A percentile compares a stretch with the other conserved stretches of the same genome.
phyloP scores from a whole-genome alignment of 2,888 invertebrate genomes.

The Pyrrhia umbra region DNA sequence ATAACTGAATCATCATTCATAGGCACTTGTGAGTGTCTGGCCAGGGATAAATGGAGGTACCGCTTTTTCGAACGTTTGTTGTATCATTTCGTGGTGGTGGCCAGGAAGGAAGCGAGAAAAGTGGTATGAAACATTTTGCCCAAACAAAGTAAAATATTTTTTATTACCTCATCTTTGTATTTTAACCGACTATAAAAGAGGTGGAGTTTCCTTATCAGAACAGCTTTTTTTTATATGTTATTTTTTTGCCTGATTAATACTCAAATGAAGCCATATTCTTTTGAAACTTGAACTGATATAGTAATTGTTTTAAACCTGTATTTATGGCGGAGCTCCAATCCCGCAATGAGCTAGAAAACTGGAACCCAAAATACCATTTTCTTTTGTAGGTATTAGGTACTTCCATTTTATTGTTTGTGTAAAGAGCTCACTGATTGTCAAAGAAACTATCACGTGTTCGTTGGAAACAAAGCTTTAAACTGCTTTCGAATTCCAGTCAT shows the following conservation, averaged over 20 bases:
- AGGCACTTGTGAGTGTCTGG: slow-evolving; percentile 1
- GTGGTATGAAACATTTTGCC: too few relatives aligned
- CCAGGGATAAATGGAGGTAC: slow-evolving; percentile 21
- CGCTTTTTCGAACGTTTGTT: slow-evolving; percentile 44
- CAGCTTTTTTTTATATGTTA: too few relatives aligned
- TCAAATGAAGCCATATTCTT: too few relatives aligned
- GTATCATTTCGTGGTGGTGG: slow-evolving; percentile 44
- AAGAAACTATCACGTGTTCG: slow-evolving; percentile 46
- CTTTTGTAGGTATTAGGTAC: slow-evolving; percentile 26
- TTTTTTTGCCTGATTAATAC: too few relatives aligned
- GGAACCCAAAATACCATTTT: not conserved
- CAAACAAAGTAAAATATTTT: too few relatives aligned
- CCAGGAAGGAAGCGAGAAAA: slow-evolving; percentile 21
- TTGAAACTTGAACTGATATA: too few relatives aligned
- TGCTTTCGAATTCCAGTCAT: slow-evolving; percentile 31
- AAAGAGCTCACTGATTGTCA: slow-evolving; percentile 37
- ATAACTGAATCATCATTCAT: slow-evolving; percentile 33
- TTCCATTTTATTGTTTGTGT: slow-evolving; percentile 9
- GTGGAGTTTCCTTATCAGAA: too few relatives aligned
- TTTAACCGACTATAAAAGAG: too few relatives aligned
- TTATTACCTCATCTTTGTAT: too few relatives aligned
- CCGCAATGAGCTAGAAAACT: slow-evolving; percentile 1
- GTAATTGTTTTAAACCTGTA: too few relatives aligned
- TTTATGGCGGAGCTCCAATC: not conserved
- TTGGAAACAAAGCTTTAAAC: slow-evolving; percentile 19